A percentile compares a stretch with the other conserved stretches of the same genome.
These are phyloP conservation scores for Phyllostomus hastatus DNA, from an alignment of 2,113 vertebrate genomes.

Conservation along the genomic window DNA sequence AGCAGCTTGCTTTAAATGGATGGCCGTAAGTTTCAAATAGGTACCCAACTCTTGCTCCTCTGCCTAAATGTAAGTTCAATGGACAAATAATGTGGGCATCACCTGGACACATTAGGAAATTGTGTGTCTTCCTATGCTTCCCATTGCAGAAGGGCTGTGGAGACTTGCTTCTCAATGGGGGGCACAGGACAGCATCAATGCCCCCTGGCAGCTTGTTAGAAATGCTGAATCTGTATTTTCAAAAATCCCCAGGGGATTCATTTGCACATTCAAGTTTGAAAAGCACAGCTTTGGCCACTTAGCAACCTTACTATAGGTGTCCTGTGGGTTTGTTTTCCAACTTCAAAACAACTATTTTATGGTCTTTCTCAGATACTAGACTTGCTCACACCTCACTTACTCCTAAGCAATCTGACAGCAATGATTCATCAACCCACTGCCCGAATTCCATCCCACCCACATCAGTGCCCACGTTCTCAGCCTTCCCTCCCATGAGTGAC, in stretches of 20 bases:
- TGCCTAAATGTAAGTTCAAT: neutral
- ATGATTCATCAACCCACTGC: neutral
- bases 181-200: too few species aligned
- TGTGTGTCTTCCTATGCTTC: neutral
- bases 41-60: neutral
- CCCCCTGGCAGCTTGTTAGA: neutral
- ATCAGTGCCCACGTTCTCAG: neutral
- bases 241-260: neutral
- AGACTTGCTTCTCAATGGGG: neutral
- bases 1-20: neutral
- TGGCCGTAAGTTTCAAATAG: neutral
- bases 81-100: neutral
- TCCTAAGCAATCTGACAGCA: neutral
- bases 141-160: neutral
- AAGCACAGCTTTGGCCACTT: neutral
- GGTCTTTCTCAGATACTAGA: neutral
- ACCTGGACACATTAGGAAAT: neutral
- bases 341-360: neutral
- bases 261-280: neutral
- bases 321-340: neutral
- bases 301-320: too few species aligned
- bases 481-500: neutral
- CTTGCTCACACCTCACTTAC: neutral
- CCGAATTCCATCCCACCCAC: neutral
- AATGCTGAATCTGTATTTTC: neutral